Base-by-base conservation (phyloP, 2,113 vertebrate genomes). In the Hiodon alosoides region DNA sequence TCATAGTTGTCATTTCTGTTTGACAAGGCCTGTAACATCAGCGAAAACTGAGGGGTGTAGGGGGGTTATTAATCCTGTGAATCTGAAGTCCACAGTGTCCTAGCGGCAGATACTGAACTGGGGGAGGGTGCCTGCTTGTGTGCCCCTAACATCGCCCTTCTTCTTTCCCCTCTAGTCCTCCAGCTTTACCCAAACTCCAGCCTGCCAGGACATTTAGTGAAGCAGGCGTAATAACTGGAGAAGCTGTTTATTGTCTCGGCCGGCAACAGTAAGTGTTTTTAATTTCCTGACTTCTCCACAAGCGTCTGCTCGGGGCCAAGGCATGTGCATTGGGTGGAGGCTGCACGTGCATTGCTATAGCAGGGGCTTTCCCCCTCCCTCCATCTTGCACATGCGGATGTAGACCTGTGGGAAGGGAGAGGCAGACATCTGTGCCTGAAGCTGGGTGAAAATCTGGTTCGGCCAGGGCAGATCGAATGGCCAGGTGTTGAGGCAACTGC, bases 21-120 rank as follows among this genome's bases (percentile, higher is more conserved):
- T 71, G 59, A 59, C 75, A 65, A 9, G 60, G 59, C 70, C 16
- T 54, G 57, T 51, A 52, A 69, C 54, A 66, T 75, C 66, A 60
- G 31, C 31, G 2, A 1, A 31, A 31, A 31, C 31, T 31, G 31
- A 31, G 31, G 31, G 31, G 31, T 0, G 0, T 31, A 31, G 31
- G 31, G 31, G 31, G 31, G 31, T 31, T 31, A 31, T 31, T 31
- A 31, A 31, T 31, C 31, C 31, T 31, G 31, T 31, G 31, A 31
- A 31, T 31, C 2, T 31, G 31, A 31, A 31, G 31, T 31, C 2
- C 2, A 53, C n/a, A 46, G 52, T 4, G 8, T 55, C 8, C 4
- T 13, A 31, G 66, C 11, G 58, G 3, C 3, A 14, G 58, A 3
- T 11, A 51, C 57, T n/a, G 3, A n/a, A 55, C 14, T 2, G 2